phyloP scores from a whole-genome alignment of 2,888 invertebrate genomes.

The Gonocerus acuteangulatus region DNA sequence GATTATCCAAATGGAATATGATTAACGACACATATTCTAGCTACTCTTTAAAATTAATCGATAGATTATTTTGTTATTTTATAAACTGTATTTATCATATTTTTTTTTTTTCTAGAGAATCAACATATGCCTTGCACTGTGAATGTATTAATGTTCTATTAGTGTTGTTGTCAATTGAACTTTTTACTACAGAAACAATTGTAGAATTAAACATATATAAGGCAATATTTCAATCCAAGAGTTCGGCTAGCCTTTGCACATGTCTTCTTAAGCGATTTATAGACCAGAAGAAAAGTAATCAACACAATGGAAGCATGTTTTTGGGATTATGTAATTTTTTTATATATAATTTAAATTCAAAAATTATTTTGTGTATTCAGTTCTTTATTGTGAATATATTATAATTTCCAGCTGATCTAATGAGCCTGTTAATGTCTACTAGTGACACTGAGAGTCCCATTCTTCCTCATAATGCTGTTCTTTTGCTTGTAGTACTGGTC shows the following conservation, averaged over 20 bases:
- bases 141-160: slow-evolving; percentile 82
- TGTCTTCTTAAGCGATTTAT: slow-evolving; percentile 70
- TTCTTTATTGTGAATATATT: background rate
- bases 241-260: slow-evolving; percentile 48
- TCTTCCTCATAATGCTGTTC: slow-evolving; percentile 82
- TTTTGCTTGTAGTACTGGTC: slow-evolving; percentile 76
- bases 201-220: slow-evolving; percentile 65
- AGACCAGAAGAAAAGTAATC: slow-evolving; percentile 40
- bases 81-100: too few relatives aligned
- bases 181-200: slow-evolving; percentile 63
- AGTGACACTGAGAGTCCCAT: slow-evolving; percentile 47
- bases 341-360: background rate
- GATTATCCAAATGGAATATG: too few relatives aligned
- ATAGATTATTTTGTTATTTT: too few relatives aligned
- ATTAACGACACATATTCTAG: too few relatives aligned
- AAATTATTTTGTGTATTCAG: background rate
- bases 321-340: slow-evolving; percentile 60
- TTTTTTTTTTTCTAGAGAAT: slow-evolving; percentile 52
- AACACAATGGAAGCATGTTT: slow-evolving; percentile 64
- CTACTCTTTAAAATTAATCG: too few relatives aligned
- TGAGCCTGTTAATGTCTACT: slow-evolving; percentile 70
- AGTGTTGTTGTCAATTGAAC: slow-evolving; percentile 80
- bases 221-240: slow-evolving; percentile 41
- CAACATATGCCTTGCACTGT: slow-evolving; percentile 75
- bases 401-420: slow-evolving; percentile 55